These are phyloP conservation scores for Lissocephala sabroskyi DNA, from an alignment of 2,888 invertebrate species.

Conservation along the genomic window DNA sequence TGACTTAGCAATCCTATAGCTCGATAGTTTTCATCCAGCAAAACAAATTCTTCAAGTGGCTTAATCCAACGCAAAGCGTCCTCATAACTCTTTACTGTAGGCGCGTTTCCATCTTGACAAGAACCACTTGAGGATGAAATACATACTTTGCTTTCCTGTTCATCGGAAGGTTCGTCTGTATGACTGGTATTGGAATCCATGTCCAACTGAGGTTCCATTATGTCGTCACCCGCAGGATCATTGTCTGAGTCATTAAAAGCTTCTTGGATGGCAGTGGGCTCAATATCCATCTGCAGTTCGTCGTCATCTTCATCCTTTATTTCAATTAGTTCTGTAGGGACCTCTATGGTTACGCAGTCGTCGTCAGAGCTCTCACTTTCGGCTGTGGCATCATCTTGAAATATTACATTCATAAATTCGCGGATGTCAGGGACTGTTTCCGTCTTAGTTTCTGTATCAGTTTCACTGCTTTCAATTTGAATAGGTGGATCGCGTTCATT, in stretches of 20 bases:
- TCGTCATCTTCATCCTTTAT: constrained; percentile 41
- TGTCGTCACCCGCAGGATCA: too few species aligned
- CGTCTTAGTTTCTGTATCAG: constrained; percentile 32
- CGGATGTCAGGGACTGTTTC: neutral
- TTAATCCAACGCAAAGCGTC: constrained; percentile 63
- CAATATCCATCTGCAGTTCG: neutral
- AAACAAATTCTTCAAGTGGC: constrained; percentile 67
- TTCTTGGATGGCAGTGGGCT: neutral
- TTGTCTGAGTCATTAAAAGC: too few species aligned
- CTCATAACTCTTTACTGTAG: constrained; percentile 45
- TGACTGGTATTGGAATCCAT: constrained; percentile 27
- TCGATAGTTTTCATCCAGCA: constrained; percentile 67
- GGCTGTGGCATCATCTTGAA: constrained; percentile 13
- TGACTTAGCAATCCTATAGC: constrained; percentile 68
- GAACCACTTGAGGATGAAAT: too few species aligned
- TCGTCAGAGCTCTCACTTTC: constrained; percentile 29
- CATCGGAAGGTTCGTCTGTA: constrained; percentile 34
- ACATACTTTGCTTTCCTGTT: too few species aligned
- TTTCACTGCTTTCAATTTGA: too few species aligned
- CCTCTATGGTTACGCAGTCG: constrained; percentile 34
- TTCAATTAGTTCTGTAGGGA: constrained; percentile 33
- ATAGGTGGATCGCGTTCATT: too few species aligned
- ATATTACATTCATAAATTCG: constrained; percentile 10
- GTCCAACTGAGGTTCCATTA: constrained; percentile 45
- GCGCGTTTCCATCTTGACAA: too few species aligned